Evolutionary conservation across 1,140 invertebrate species (phyloP), one percentile per base, ranked within the genome.

Genomic region (Magallana gigas): DNA sequence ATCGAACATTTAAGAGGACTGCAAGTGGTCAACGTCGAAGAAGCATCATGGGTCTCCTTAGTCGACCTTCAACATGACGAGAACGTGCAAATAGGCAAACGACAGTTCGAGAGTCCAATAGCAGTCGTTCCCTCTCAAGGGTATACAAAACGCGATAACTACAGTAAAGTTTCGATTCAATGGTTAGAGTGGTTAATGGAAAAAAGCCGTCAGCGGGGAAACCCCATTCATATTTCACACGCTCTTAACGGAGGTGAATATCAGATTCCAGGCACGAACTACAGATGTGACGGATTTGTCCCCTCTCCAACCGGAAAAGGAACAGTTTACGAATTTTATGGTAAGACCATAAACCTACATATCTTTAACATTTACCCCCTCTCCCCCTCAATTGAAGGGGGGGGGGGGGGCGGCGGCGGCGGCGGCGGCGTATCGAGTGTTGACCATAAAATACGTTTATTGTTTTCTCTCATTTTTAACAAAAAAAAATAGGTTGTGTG

Each of bases 121-220:
- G 85, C 81, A 81, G 64, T 84, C 71, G 85, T 89, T n/a, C 88
- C 88, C 3, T 60, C 76, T 12, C 18, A 84, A 58, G 88, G 85
- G 14, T 89, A 89, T 56, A 18, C 23, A 11, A 88, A 83, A 62
- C 59, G 82, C 57, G 85, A 88, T 36, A 76, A 86, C 29, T 85
- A 86, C 82, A 86, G 84, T 18, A 86, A 88, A n/a, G 18, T 62
- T 48, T 84, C 82, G 4, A 88, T 86, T n/a, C 16, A 88, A 48
- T 88, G 88, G 88, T 57, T 88, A 48, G 88, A 88, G 80, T 84
- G 85, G 88, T 18, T 57, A 12, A 86, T 86, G 82, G 81, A 86
- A 48, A 62, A 86, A 36, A 80, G 56, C 18, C n/a, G 29, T 29
- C 23, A 58, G n/a, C 23, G 29, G 29, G 85, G 88, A 23, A 68